Evolutionary conservation across 2,113 vertebrate species (phyloP).

Genomic region (Noturus placidus): DNA sequence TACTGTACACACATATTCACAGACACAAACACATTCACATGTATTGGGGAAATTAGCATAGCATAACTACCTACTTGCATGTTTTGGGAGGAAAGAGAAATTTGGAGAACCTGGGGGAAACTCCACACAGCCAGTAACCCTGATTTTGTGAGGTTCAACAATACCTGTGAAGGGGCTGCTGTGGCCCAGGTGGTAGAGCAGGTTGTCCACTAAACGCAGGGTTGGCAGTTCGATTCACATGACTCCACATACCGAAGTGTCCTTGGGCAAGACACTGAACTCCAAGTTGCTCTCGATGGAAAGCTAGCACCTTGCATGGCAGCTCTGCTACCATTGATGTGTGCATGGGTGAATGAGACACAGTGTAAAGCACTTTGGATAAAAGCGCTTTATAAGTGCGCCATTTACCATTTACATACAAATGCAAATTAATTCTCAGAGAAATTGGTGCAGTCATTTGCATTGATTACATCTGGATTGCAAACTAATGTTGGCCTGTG

Average conservation of each 20-base stretch:
- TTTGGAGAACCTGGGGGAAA: background rate
- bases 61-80: background rate
- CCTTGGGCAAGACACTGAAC: too few relatives aligned
- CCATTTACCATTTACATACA: background rate
- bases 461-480: background rate
- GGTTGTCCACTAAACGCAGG: too few relatives aligned
- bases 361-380: too few relatives aligned
- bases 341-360: too few relatives aligned
- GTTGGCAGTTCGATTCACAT: too few relatives aligned
- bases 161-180: background rate
- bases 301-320: too few relatives aligned
- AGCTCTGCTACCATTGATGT: too few relatives aligned
- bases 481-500: background rate
- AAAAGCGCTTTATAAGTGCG: too few relatives aligned
- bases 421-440: background rate
- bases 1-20: too few relatives aligned
- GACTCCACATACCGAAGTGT: too few relatives aligned
- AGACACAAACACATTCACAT: background rate
- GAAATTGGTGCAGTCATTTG: background rate
- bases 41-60: background rate
- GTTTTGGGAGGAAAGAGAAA: background rate
- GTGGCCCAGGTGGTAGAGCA: too few relatives aligned
- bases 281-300: too few relatives aligned
- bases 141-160: background rate
- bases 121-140: background rate